phyloP scores from a whole-genome alignment of 2,797 vertebrate species.

The Acanthopagrus latus region DNA sequence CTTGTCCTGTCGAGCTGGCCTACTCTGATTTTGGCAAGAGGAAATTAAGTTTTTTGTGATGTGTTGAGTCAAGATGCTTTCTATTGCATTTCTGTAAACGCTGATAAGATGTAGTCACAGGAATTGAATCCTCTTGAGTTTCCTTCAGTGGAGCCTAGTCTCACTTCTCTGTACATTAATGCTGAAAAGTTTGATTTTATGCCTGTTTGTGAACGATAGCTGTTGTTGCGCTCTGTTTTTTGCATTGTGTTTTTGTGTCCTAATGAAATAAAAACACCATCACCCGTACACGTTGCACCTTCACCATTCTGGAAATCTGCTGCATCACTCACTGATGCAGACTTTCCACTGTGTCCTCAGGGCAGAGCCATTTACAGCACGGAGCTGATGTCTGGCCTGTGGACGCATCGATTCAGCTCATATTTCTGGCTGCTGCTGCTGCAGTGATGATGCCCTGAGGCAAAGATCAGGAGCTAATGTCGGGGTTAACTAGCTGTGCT shows the following conservation, averaged over 20 bases:
- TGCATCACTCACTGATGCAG: slow-evolving; percentile 42
- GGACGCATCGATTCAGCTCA: slow-evolving; percentile 64
- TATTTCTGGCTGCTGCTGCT: slow-evolving; percentile 56
- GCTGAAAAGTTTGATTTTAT: not conserved
- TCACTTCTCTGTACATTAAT: no score
- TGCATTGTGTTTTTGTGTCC: not conserved
- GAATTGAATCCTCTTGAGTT: no score
- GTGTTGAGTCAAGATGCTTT: no score
- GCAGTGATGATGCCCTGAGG: slow-evolving; percentile 41
- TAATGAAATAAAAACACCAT: not conserved
- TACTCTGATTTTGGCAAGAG: no score
- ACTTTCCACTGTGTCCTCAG: slow-evolving; percentile 29
- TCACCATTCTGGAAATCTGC: slow-evolving; percentile 42
- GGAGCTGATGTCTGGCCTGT: slow-evolving; percentile 22
- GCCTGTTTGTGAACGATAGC: not conserved
- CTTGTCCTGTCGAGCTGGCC: no score
- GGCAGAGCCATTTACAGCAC: slow-evolving; percentile 36
- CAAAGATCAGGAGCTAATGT: slow-evolving; percentile 44
- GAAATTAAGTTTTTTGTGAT: no score
- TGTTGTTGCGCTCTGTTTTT: not conserved
- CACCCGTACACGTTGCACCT: no score
- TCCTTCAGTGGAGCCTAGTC: not conserved
- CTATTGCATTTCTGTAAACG: no score
- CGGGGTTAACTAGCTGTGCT: slow-evolving; percentile 30
- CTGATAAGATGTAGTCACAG: no score